Evolutionary conservation across 2,797 vertebrate species (phyloP), one percentile per base, ranked within the genome.

Genomic region (Sylvia borin): DNA sequence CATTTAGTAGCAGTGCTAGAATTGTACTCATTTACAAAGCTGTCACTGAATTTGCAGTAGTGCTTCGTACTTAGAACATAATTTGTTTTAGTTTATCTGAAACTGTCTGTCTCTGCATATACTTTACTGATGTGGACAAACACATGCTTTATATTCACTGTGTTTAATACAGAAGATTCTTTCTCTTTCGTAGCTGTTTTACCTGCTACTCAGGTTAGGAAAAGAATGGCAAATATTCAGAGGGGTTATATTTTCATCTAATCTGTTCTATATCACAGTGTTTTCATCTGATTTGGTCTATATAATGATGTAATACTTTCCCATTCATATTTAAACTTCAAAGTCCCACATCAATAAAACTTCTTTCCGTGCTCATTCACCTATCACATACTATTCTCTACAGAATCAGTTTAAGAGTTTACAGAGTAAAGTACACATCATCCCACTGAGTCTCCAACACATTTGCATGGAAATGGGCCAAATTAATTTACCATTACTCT

Each of bases 301-400:
- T 42, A 65, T 66, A 40, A 74, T 16, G 16, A 58, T 62, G 22
- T 72, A 92, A 85, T 38, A 50, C 29, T 55, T 96, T 67, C 5
- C n/a, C 48, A 34, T 91, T 92, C 60, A 61, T 73, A 91, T 92
- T 95, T 79, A 90, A 72, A 90, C 85, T 55, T n/a, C 47, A 6
- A 96, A 68, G 27, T 66, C 53, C 38, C 27, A 76, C 36, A 64
- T 45, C 31, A 83, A 27, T 36, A 34, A 34, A 85, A 25, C 14
- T 16, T 55, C 57, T 71, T 92, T 64, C 47, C 11, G 21, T 47
- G 16, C 3, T 72, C 47, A 54, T 88, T 74, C 50, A 34, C 10
- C 31, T 61, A 31, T 53, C 8, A 0, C 11, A 7, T 45, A 26
- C 42, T 82, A 11, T 19, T 34, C 11, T n/a, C 16, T 38, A 22